A percentile compares a stretch with the other conserved stretches of the same genome.
These are phyloP conservation scores for Hyperopisus bebe DNA, from an alignment of 2,113 vertebrate species.

Conservation along the genomic window DNA sequence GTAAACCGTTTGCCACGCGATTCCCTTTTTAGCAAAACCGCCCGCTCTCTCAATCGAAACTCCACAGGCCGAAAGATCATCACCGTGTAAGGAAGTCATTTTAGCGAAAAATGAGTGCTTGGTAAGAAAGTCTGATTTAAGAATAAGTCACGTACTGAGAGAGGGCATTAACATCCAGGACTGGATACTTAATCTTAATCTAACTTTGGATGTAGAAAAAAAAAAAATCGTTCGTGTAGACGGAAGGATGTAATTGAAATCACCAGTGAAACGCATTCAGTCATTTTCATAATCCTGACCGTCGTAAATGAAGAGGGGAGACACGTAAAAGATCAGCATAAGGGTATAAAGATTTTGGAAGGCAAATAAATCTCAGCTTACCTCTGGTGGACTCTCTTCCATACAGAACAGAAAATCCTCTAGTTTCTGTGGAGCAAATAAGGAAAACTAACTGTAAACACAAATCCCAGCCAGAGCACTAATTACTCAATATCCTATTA, in stretches of 20 bases:
- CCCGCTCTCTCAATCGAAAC: neutral
- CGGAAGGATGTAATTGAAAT: neutral
- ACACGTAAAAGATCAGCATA: neutral
- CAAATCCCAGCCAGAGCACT: slow-evolving; percentile 39
- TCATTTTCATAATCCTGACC: neutral
- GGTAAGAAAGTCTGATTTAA: neutral
- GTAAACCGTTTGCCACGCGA: neutral
- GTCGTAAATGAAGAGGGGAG: neutral
- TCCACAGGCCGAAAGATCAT: neutral
- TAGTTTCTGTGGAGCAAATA: slow-evolving; percentile 56
- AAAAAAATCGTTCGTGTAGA: neutral
- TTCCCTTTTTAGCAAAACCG: neutral
- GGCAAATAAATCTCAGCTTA: slow-evolving; percentile 31
- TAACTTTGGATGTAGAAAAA: neutral
- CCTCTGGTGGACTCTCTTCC: slow-evolving; percentile 60
- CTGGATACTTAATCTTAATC: neutral
- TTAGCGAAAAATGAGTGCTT: neutral
- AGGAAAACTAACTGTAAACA: neutral
- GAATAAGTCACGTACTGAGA: neutral
- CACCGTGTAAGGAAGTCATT: neutral
- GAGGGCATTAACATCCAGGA: neutral
- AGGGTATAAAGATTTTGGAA: neutral
- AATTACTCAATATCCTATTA: slow-evolving; percentile 56
- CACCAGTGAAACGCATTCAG: neutral
- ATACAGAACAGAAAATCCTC: slow-evolving; percentile 68